These are phyloP conservation scores for Sweltsa coloradensis DNA, from an alignment of 1,140 invertebrate species.

Conservation along the genomic window DNA sequence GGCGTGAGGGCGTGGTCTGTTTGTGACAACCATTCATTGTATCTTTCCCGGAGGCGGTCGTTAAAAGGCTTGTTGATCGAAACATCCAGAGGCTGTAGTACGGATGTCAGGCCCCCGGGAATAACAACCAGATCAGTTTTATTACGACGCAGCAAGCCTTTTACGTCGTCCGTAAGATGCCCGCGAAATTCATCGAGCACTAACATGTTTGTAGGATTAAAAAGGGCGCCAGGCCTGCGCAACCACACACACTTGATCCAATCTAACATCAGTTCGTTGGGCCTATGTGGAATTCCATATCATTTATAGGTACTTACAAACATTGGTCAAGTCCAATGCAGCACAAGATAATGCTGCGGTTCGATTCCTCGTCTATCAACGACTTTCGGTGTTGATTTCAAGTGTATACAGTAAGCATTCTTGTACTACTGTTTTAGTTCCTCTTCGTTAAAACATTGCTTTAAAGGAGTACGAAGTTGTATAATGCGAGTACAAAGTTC, in stretches of 20 bases:
- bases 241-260: conserved; percentile 13
- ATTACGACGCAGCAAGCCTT: background rate
- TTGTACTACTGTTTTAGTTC: no score
- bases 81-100: conserved; percentile 24
- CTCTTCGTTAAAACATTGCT: no score
- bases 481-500: no score
- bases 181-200: conserved; percentile 13
- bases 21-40: conserved; percentile 1
- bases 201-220: conserved; percentile 4
- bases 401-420: no score
- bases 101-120: conserved; percentile 19
- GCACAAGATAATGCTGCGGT: no score
- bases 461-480: no score
- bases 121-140: conserved; percentile 14
- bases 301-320: no score
- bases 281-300: no score
- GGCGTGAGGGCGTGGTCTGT: background rate
- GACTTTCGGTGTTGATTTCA: no score
- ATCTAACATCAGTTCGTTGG: conserved; percentile 9
- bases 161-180: conserved; percentile 10
- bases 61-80: conserved; percentile 24
- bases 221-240: conserved; percentile 10
- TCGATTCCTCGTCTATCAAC: no score
- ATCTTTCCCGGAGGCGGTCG: background rate
- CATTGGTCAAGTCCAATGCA: no score